These are phyloP conservation scores for Philereme transversata DNA, from an alignment of 2,888 invertebrate genomes.

Conservation along the genomic window DNA sequence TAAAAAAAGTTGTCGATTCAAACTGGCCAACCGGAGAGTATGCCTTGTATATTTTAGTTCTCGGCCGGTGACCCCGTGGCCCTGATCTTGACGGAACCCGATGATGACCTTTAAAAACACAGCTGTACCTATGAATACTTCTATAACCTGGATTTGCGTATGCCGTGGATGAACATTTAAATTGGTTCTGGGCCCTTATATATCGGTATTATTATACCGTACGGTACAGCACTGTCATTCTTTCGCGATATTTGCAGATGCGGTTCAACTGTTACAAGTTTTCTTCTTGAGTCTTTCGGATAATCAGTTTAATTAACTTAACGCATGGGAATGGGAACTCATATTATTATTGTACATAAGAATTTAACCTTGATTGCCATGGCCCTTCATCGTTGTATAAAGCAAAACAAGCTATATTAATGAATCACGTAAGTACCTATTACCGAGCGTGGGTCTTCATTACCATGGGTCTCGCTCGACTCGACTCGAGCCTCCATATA, in stretches of 20 bases:
- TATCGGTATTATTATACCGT: too few relatives aligned
- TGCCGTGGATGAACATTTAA: too few relatives aligned
- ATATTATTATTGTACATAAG: too few relatives aligned
- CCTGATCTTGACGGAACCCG: constrained; percentile 72
- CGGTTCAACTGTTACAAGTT: background rate
- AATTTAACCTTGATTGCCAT: constrained; percentile 45
- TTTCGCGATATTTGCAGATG: background rate
- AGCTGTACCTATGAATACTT: too few relatives aligned
- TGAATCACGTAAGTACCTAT: constrained; percentile 42
- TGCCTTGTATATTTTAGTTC: constrained; percentile 46
- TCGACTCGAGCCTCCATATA: constrained; percentile 11
- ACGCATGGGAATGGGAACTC: constrained; percentile 23
- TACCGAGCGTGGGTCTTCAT: constrained; percentile 52
- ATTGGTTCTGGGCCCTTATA: too few relatives aligned
- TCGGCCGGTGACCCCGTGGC: constrained; percentile 72
- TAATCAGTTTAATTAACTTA: background rate
- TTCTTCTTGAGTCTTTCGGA: background rate
- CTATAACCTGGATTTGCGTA: background rate
- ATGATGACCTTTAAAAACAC: constrained; percentile 45
- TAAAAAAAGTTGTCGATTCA: constrained; percentile 53
- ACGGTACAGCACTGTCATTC: too few relatives aligned
- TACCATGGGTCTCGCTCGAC: constrained; percentile 39
- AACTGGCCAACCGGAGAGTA: constrained; percentile 55
- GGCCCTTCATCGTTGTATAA: constrained; percentile 42
- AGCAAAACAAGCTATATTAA: constrained; percentile 50